These are phyloP conservation scores for Gandaritis pyraliata DNA, from an alignment of 2,888 invertebrate species.

Conservation along the genomic window DNA sequence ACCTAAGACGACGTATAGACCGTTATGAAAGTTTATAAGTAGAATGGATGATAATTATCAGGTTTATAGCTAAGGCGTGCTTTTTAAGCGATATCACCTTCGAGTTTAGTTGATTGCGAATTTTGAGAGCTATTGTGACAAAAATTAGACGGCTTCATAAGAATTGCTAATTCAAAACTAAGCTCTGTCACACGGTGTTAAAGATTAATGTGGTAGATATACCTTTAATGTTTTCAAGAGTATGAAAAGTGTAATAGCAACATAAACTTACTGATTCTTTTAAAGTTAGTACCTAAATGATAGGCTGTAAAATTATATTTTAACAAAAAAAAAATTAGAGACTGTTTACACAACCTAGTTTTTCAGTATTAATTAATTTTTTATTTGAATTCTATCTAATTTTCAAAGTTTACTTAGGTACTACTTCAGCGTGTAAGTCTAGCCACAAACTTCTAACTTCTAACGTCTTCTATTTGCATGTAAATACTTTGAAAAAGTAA, in stretches of 20 bases:
- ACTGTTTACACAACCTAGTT: too few relatives aligned
- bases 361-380: not conserved
- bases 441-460: conserved; percentile 51
- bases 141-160: conserved; percentile 7
- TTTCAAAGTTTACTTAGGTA: conserved; percentile 3
- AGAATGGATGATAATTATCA: conserved; percentile 84
- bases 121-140: conserved; percentile 39
- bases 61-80: conserved; percentile 78
- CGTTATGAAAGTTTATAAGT: conserved; percentile 84
- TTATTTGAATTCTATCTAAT: not conserved
- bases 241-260: too few relatives aligned
- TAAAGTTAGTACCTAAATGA: too few relatives aligned
- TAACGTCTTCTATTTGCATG: conserved; percentile 81
- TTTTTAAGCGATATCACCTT: conserved; percentile 75
- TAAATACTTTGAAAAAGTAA: conserved; percentile 85
- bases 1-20: conserved; percentile 84
- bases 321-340: too few relatives aligned
- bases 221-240: too few relatives aligned
- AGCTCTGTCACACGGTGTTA: not conserved
- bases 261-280: too few relatives aligned
- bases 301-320: too few relatives aligned
- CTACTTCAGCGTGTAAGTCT: conserved; percentile 32
- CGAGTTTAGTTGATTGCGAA: conserved; percentile 65
- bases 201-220: not conserved
- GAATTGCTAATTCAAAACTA: not conserved